These are phyloP conservation scores for Anguilla obscura DNA, from an alignment of 2,797 vertebrate species.

Conservation along the genomic window DNA sequence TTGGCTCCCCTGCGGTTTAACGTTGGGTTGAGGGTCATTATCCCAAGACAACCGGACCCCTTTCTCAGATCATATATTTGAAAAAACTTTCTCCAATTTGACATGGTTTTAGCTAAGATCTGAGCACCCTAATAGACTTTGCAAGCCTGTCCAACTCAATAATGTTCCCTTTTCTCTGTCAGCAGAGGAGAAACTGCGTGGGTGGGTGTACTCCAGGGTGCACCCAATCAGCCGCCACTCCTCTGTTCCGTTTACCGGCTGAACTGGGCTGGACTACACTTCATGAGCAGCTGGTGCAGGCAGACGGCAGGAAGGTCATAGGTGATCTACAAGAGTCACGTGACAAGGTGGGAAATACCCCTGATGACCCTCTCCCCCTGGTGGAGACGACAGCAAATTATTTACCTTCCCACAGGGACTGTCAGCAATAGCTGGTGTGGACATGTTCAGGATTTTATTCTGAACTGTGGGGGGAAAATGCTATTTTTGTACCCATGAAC, in stretches of 20 bases:
- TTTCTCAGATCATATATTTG: not conserved
- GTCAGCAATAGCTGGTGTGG: not conserved
- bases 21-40: not conserved
- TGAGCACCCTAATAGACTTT: not conserved
- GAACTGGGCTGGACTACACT: not conserved
- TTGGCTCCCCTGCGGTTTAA: not conserved
- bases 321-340: not conserved
- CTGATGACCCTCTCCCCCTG: not conserved
- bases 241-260: not conserved
- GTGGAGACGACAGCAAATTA: not conserved
- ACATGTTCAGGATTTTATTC: not conserved
- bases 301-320: not conserved
- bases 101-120: not conserved
- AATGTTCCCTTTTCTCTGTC: not conserved
- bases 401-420: not conserved
- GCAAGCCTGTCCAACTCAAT: not conserved
- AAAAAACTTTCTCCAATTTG: not conserved
- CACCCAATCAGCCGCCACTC: not conserved
- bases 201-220: not conserved
- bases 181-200: not conserved
- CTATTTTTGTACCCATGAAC: not conserved
- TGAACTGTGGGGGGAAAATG: not conserved
- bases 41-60: not conserved
- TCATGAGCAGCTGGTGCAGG: not conserved
- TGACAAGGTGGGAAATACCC: not conserved